Conservation (phyloP, 2,888 invertebrate species). For the Melikaiella ostensackeni region DNA sequence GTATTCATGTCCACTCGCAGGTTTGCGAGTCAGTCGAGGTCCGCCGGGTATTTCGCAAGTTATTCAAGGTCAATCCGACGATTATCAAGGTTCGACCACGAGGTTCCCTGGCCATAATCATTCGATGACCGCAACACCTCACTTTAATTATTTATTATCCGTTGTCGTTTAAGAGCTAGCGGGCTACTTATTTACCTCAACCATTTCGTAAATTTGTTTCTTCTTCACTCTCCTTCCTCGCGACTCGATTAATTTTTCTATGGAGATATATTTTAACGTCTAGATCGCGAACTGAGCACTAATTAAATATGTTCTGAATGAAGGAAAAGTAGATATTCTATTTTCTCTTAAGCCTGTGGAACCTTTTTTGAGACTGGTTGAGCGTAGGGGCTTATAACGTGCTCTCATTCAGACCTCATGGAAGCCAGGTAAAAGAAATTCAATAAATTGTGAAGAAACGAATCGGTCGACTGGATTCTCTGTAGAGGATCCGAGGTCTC, state of each 20-base stretch:
- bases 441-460: constrained; percentile 59
- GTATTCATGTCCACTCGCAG: constrained; percentile 40
- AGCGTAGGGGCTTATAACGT: constrained; percentile 31
- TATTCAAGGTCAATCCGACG: constrained; percentile 63
- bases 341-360: neutral
- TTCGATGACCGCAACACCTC: constrained; percentile 13
- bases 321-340: constrained; percentile 1
- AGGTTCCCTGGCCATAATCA: constrained; percentile 39
- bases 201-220: neutral
- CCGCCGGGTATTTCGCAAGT: constrained; percentile 64
- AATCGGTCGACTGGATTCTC: constrained; percentile 47
- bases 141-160: neutral
- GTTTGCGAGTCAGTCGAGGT: constrained; percentile 47
- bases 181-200: neutral
- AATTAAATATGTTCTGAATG: neutral
- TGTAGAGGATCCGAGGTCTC: constrained; percentile 34
- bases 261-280: neutral
- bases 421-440: constrained; percentile 55
- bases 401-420: constrained; percentile 34
- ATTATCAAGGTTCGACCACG: constrained; percentile 59
- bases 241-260: neutral
- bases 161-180: neutral
- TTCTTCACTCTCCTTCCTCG: neutral
- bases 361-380: constrained; percentile 10
- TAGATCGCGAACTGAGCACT: neutral